Evolutionary conservation across 2,797 vertebrate genomes (phyloP).

Genomic region (Spinus pinus): DNA sequence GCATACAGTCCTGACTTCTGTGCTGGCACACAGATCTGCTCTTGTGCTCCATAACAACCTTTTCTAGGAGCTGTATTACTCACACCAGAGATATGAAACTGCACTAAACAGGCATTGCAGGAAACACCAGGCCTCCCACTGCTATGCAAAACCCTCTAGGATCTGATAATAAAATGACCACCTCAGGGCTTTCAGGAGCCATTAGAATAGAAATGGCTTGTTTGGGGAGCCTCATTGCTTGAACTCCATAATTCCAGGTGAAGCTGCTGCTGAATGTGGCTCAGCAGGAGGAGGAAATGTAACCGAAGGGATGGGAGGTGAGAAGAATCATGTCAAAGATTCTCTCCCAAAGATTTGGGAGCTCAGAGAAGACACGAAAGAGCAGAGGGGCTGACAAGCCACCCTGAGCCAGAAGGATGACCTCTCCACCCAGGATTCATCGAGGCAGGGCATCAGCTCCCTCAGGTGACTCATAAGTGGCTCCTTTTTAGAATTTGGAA

Average conservation of each 20-base stretch:
- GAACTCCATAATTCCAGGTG: constrained; percentile 45
- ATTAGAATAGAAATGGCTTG: background rate
- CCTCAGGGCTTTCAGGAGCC: background rate
- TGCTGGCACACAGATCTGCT: background rate
- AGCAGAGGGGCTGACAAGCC: constrained; percentile 66
- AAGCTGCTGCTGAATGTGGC: constrained; percentile 77
- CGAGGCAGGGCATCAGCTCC: background rate
- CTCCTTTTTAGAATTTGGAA: background rate
- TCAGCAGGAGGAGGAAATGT: constrained; percentile 73
- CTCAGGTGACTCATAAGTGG: background rate
- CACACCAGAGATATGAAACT: background rate
- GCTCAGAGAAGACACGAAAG: constrained; percentile 64
- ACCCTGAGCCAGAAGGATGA: constrained; percentile 78
- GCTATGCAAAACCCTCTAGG: background rate
- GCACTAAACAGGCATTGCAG: constrained; percentile 23
- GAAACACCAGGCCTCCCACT: constrained; percentile 16
- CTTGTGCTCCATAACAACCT: background rate
- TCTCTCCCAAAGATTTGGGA: constrained; percentile 42
- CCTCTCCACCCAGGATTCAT: constrained; percentile 42
- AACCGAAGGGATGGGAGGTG: constrained; percentile 75
- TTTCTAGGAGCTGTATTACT: background rate
- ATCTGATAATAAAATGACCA: background rate
- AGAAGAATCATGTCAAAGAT: constrained; percentile 69
- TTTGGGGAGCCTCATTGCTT: background rate
- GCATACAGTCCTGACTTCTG: background rate